A percentile compares a stretch with the other conserved stretches of the same genome.
phyloP scores from a whole-genome alignment of 1,140 invertebrate species.

The Hormaphis cornu region DNA sequence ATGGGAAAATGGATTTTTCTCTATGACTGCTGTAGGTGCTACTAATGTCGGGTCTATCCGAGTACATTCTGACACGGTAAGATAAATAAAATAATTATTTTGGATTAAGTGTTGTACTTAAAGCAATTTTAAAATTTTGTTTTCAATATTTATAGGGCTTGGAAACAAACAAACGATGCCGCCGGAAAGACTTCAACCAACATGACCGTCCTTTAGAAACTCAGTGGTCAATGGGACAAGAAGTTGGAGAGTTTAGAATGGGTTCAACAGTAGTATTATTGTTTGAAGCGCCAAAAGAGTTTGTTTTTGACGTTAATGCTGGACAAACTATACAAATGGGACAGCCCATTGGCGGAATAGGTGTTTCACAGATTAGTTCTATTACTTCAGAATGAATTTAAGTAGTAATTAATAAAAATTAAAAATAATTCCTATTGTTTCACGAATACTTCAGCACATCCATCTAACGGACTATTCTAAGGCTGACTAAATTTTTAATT shows the following conservation, averaged over 20 bases:
- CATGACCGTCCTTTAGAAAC: conserved; percentile 42
- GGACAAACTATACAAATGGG: conserved; percentile 36
- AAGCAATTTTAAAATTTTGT: background rate
- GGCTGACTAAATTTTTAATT: conserved; percentile 33
- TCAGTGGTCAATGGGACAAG: conserved; percentile 66
- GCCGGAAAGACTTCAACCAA: conserved; percentile 46
- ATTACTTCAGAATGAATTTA: conserved; percentile 8
- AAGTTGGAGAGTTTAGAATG: conserved; percentile 94
- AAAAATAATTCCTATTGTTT: background rate
- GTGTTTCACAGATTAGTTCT: background rate
- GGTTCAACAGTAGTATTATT: conserved; percentile 94
- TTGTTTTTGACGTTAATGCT: conserved; percentile 45
- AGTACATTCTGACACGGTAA: conserved; percentile 75
- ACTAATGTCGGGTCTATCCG: conserved; percentile 96
- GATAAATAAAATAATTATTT: conserved; percentile 22
- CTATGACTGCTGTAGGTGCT: conserved; percentile 92
- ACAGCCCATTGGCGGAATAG: conserved; percentile 32
- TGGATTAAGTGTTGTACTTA: background rate
- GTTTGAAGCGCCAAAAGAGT: conserved; percentile 90
- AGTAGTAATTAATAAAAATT: conserved; percentile 12
- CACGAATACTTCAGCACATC: conserved; percentile 14
- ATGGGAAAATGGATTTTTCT: conserved; percentile 96
- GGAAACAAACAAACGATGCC: conserved; percentile 58
- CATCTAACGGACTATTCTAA: conserved; percentile 21
- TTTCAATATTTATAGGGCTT: conserved; percentile 43